phyloP scores from a whole-genome alignment of 1,140 invertebrate genomes.

The Drosophila mauritiana region DNA sequence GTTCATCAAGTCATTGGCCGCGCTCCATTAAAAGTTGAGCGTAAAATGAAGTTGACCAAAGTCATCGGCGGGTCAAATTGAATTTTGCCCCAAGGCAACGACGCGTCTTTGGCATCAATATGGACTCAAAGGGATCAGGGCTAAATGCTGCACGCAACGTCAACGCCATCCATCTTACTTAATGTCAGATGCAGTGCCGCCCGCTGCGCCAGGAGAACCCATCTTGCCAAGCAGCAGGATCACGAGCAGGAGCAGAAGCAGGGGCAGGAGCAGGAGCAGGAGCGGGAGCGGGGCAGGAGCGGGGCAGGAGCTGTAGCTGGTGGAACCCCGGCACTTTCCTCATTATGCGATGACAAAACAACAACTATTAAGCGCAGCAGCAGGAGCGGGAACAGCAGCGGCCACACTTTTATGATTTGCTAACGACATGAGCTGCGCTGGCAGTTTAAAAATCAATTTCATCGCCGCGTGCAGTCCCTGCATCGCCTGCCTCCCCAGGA shows the following conservation, averaged over 20 bases:
- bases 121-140: constrained; percentile 75
- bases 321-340: constrained; percentile 56
- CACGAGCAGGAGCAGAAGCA: not conserved
- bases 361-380: constrained; percentile 61
- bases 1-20: constrained; percentile 65
- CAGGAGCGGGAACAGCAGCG: constrained; percentile 36
- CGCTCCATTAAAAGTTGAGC: constrained; percentile 66
- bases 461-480: constrained; percentile 54
- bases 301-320: constrained; percentile 15
- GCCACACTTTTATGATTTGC: constrained; percentile 78
- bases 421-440: constrained; percentile 69
- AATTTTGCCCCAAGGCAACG: constrained; percentile 51
- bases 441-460: constrained; percentile 81
- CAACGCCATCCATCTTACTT: constrained; percentile 79
- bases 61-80: constrained; percentile 59
- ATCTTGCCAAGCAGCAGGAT: not conserved
- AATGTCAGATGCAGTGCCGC: constrained; percentile 71
- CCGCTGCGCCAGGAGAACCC: constrained; percentile 25
- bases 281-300: constrained; percentile 1
- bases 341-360: constrained; percentile 77
- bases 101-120: constrained; percentile 58
- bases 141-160: constrained; percentile 78
- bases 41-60: constrained; percentile 72
- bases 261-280: constrained; percentile 1
- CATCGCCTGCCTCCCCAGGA: constrained; percentile 28